Evolutionary conservation across 2,797 vertebrate species (phyloP), one percentile per base, ranked within the genome.

Genomic region (Notolepis coatsorum): DNA sequence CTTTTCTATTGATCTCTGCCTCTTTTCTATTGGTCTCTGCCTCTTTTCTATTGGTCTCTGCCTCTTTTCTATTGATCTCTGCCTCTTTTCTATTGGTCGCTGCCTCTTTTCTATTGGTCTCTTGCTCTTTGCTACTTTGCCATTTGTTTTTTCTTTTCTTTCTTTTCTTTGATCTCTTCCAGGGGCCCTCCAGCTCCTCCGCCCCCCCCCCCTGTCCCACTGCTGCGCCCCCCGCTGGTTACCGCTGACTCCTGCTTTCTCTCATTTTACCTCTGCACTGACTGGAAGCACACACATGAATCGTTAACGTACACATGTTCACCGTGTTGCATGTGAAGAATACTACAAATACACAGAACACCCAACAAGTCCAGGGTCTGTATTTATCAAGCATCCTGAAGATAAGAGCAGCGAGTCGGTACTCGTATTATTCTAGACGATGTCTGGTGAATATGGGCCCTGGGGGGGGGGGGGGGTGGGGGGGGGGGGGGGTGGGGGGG

Each of bases 201-300:
- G 93, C 91, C 65, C 91, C 91, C 87, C 92, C 94, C 92, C 94
- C 93, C 82, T 49, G 20, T 92, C 94, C 94, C 93, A 93, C 92
- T 91, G 94, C 93, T 86, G 83, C 91, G 83, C 91, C 91, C 91
- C 93, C 94, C 92, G 93, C 93, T 92, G 88, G 85, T 87, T 81
- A 85, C 74, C 76, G 80, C 87, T 94, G 94, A 94, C 91, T 92
- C 93, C 95, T 90, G 96, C 96, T 98, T 97, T 94, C 95, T 97
- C 88, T 95, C 96, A 97, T 96, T 95, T 94, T 94, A 95, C 94
- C 94, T 95, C 93, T 86, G 77, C 81, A 64, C 81, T 83, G 72
- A 77, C 87, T 88, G 84, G 88, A 81, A 84, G 57, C 71, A 51
- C 48, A 56, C 35, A 30, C 43, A 35, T 49, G 41, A 17, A 30